Percentiles rank a stretch among this genome's conserved stretches.
Evolutionary conservation across 2,797 vertebrate species (phyloP).

Genomic region (Sciaenops ocellatus): DNA sequence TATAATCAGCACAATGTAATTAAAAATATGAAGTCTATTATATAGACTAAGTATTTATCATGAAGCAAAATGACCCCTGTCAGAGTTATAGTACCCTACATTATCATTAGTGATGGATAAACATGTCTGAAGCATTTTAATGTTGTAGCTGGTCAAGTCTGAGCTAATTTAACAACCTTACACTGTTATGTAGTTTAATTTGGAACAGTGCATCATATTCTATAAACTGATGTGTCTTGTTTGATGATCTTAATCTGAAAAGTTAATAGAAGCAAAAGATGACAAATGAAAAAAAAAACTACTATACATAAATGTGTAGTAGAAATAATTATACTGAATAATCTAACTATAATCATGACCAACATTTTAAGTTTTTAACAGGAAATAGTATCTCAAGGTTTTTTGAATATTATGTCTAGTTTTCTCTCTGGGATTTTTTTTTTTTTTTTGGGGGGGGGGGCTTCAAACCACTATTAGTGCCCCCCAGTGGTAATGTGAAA

Average conservation of each 20-base stretch:
- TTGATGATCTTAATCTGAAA: not conserved
- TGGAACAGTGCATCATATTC: not conserved
- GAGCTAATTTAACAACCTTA: not conserved
- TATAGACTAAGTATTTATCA: not conserved
- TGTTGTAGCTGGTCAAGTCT: no score
- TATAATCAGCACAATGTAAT: not conserved
- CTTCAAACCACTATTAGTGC: not conserved
- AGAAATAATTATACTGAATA: not conserved
- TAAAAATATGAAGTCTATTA: not conserved
- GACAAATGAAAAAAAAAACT: no score
- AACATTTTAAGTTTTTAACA: not conserved
- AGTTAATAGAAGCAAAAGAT: not conserved
- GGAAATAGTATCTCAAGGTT: not conserved
- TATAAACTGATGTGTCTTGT: not conserved
- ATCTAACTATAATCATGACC: not conserved
- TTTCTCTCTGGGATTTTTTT: not conserved
- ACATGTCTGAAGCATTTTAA: not conserved
- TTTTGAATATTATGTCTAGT: not conserved
- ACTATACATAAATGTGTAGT: not conserved
- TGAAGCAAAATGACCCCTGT: not conserved
- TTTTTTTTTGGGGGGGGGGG: not conserved
- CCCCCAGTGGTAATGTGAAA: conserved; percentile 9
- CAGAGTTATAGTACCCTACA: not conserved
- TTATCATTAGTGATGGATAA: not conserved
- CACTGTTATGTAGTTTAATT: not conserved